Evolutionary conservation across 2,797 vertebrate species (phyloP), one percentile per base, ranked within the genome.

Genomic region (Mastacembelus armatus): DNA sequence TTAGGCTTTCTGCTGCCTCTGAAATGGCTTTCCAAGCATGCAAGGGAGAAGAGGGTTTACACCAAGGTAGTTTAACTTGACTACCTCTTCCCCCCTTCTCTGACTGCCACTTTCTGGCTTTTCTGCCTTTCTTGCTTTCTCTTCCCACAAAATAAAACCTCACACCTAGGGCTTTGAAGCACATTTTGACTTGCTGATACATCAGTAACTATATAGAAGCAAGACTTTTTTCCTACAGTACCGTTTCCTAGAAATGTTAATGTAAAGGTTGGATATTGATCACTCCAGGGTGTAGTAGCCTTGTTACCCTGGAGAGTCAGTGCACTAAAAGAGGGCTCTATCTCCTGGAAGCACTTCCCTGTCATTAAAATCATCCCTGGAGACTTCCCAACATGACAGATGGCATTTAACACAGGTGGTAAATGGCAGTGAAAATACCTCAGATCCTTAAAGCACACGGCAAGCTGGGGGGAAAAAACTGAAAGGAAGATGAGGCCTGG

Each of bases 1-100:
- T 92, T 92, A 85, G 92, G 91, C 92, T 92, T 91, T 86, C 75
- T 80, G 89, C 93, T 92, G 91, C 81, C 80, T 89, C 86, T 90
- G 73, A 93, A 92, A 93, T 90, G 85, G 84, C 86, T 92, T 89
- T 92, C 80, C 71, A 85, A 90, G 92, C 88, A 91, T 91, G 89
- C 82, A 16, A 81, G 62, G 80, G 71, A 57, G 74, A 72, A 66
- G 72, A 69, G 60, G 80, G 77, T 84, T 85, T 82, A 84, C 82
- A 58, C 71, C 32, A 30, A 77, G 79, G 62, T 66, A 66, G 66
- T 79, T 84, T 61, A 72, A 78, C 88, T 78, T 36, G n/a, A 29
- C 72, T 39, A 74, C 69, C 74, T 67, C 70, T 39, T 38, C 61
- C 42, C 24, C 24, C 38, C 36, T 38, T 61, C 56, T 74, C 74